Evolutionary conservation across 2,797 vertebrate genomes (phyloP).

Genomic region (Spinibarbus caldwelli): DNA sequence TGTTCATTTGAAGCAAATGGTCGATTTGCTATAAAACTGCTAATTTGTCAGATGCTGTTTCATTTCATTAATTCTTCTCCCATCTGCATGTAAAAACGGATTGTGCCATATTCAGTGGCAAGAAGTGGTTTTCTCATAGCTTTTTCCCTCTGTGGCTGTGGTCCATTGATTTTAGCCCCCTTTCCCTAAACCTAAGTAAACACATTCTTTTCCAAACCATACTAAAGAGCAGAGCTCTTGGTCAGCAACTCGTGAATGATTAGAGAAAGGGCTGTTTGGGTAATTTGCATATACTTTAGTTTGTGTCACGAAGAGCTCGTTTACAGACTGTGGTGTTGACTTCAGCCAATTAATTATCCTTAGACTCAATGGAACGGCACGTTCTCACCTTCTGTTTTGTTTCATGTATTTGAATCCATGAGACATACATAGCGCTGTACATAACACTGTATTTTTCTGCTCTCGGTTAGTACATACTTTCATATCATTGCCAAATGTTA

Average conservation of each 20-base stretch:
- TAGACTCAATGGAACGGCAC: slow-evolving; percentile 45
- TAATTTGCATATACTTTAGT: slow-evolving; percentile 67
- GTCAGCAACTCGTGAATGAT: slow-evolving; percentile 74
- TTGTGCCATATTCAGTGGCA: slow-evolving; percentile 39
- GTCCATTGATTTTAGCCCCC: slow-evolving; percentile 65
- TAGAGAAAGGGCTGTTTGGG: slow-evolving; percentile 69
- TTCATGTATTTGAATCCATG: slow-evolving; percentile 14
- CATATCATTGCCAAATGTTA: neutral
- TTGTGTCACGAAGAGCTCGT: slow-evolving; percentile 65
- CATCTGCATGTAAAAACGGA: slow-evolving; percentile 34
- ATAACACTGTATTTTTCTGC: neutral
- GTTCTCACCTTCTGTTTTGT: slow-evolving; percentile 33
- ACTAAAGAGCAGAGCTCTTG: slow-evolving; percentile 72
- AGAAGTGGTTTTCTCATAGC: slow-evolving; percentile 51
- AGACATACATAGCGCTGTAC: neutral
- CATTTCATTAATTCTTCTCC: slow-evolving; percentile 52
- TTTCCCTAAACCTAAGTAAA: slow-evolving; percentile 75
- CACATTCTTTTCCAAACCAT: slow-evolving; percentile 74
- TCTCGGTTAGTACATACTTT: neutral
- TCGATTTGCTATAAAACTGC: slow-evolving; percentile 33
- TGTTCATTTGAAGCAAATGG: slow-evolving; percentile 44
- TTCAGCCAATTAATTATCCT: slow-evolving; percentile 57
- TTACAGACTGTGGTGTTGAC: slow-evolving; percentile 56
- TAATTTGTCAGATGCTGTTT: slow-evolving; percentile 50
- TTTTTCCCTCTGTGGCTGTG: slow-evolving; percentile 52